Conservation (phyloP, 2,888 invertebrate genomes). For the Lepidonotus clava region DNA sequence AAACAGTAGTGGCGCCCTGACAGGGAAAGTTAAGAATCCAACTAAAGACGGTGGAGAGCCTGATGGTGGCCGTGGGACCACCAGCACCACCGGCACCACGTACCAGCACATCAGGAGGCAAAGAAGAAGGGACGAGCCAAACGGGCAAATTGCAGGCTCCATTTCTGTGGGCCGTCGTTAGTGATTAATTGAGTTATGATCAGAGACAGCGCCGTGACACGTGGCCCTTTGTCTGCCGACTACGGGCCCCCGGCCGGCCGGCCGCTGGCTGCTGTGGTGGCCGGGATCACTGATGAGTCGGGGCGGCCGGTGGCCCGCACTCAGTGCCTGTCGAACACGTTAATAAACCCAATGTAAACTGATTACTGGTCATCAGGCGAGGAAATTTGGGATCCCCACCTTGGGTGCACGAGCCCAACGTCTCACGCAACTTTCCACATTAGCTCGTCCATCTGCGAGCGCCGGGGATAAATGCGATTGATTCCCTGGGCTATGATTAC, state of each 20-base stretch:
- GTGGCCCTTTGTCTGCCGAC: background rate
- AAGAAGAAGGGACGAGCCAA: background rate
- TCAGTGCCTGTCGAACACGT: conserved; percentile 48
- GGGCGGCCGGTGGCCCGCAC: conserved; percentile 14
- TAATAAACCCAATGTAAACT: conserved; percentile 53
- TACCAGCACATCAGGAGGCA: background rate
- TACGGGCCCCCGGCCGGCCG: background rate
- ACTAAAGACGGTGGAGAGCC: too few species aligned
- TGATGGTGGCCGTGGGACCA: too few species aligned
- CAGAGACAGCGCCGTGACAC: background rate
- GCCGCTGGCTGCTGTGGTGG: background rate
- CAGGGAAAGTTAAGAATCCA: too few species aligned
- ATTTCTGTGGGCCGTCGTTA: background rate
- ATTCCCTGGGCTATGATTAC: conserved; percentile 49
- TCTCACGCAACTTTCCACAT: conserved; percentile 50
- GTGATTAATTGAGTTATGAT: conserved; percentile 46
- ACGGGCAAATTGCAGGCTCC: background rate
- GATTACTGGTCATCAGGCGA: conserved; percentile 53
- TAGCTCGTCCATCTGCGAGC: conserved; percentile 32
- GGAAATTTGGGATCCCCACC: conserved; percentile 50
- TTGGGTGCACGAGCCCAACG: conserved; percentile 22
- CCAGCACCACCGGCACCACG: background rate
- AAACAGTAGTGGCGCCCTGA: too few species aligned
- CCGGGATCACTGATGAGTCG: background rate
- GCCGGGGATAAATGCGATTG: conserved; percentile 47